phyloP scores from a whole-genome alignment of 2,888 invertebrate genomes.

The Ecliptopera silaceata region DNA sequence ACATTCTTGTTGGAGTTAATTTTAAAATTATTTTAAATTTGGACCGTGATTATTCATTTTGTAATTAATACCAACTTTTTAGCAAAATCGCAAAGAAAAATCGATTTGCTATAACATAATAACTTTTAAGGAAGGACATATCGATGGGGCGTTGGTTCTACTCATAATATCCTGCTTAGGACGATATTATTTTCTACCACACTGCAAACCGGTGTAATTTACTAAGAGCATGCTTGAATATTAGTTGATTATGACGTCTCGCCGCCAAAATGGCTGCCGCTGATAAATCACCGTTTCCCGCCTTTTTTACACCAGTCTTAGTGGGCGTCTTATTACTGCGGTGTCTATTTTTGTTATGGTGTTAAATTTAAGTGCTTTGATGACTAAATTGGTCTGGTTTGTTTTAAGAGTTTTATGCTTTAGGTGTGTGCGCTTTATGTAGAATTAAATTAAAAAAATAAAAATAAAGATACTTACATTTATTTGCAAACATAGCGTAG shows the following conservation, averaged over 20 bases:
- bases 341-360: slow-evolving; percentile 54
- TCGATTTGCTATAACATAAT: too few relatives aligned
- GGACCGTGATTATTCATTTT: too few relatives aligned
- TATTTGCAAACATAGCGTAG: too few relatives aligned
- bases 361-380: slow-evolving; percentile 43
- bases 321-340: slow-evolving; percentile 52
- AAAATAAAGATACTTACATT: too few relatives aligned
- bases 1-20: slow-evolving; percentile 15
- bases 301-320: slow-evolving; percentile 51
- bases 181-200: too few relatives aligned
- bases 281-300: slow-evolving; percentile 57
- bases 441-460: too few relatives aligned
- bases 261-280: slow-evolving; percentile 50
- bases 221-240: slow-evolving; percentile 24
- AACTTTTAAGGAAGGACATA: too few relatives aligned
- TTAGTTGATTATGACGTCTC: slow-evolving; percentile 49
- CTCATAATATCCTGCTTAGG: too few relatives aligned
- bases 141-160: too few relatives aligned
- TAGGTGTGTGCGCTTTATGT: neutral
- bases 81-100: too few relatives aligned
- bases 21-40: too few relatives aligned
- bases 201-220: neutral
- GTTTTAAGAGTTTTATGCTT: neutral
- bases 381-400: slow-evolving; percentile 42
- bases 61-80: too few relatives aligned